A percentile compares a stretch with the other conserved stretches of the same genome.
Conservation (phyloP, 2,797 vertebrate species). For the Cetoscarus ocellatus region DNA sequence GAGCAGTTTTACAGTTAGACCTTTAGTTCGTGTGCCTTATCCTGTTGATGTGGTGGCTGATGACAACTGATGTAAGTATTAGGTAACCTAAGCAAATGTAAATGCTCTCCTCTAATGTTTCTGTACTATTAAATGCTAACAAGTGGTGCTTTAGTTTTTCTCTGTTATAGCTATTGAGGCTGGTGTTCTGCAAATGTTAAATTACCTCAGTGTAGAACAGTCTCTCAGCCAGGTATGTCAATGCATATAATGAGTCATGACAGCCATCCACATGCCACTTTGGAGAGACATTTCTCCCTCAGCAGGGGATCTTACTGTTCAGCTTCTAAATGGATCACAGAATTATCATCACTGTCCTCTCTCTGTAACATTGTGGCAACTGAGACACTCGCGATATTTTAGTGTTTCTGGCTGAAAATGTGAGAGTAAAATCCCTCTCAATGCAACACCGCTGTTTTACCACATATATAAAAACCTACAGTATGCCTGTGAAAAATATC, state of each 20-base stretch:
- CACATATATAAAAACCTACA: slow-evolving; percentile 49
- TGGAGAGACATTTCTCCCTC: slow-evolving; percentile 17
- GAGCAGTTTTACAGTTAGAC: neutral
- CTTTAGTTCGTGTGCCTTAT: neutral
- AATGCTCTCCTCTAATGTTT: neutral
- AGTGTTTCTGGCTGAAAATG: slow-evolving; percentile 26
- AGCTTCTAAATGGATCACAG: slow-evolving; percentile 17
- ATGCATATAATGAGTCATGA: neutral
- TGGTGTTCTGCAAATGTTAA: neutral
- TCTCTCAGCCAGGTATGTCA: neutral
- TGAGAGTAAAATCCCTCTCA: slow-evolving; percentile 33
- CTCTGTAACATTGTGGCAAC: slow-evolving; percentile 4
- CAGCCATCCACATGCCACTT: slow-evolving; percentile 3
- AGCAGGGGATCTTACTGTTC: slow-evolving; percentile 19
- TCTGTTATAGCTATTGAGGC: neutral
- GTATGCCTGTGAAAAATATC: slow-evolving; percentile 56
- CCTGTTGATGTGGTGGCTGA: neutral
- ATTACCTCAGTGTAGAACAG: neutral
- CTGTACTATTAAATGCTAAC: neutral
- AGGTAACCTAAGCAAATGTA: neutral
- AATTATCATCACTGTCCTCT: slow-evolving; percentile 16
- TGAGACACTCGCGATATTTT: slow-evolving; percentile 11
- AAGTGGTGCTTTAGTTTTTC: neutral
- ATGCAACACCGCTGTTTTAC: slow-evolving; percentile 34
- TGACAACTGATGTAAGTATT: neutral